These are phyloP conservation scores for Allolobophora icterica DNA, from an alignment of 2,888 invertebrate species.

Conservation along the genomic window DNA sequence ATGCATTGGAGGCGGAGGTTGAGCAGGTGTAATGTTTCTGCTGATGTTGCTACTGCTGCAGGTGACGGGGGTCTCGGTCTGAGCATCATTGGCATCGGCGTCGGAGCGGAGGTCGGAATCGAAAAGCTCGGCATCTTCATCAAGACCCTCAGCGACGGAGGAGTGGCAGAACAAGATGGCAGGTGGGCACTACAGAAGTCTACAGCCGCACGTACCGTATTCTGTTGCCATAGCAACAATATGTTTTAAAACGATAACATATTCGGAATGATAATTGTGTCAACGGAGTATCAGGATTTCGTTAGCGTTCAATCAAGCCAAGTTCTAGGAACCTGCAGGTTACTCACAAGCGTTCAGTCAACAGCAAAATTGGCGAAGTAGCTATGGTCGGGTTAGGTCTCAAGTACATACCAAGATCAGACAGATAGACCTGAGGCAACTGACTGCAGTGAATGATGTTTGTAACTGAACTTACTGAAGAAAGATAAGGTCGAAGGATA, in stretches of 20 bases:
- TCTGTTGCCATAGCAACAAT: neutral
- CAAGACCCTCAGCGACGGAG: conserved; percentile 94
- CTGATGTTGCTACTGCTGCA: conserved; percentile 47
- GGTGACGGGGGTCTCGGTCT: conserved; percentile 91
- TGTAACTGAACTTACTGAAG: too few species aligned
- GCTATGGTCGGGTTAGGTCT: neutral
- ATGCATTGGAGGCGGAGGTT: too few species aligned
- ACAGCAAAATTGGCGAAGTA: too few species aligned
- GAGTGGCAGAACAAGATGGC: conserved; percentile 89
- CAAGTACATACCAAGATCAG: neutral
- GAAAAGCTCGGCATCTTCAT: conserved; percentile 90
- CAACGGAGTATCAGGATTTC: neutral
- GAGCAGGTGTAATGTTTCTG: neutral
- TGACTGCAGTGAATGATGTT: too few species aligned
- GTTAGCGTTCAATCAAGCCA: too few species aligned
- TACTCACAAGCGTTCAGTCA: neutral
- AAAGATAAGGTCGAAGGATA: too few species aligned
- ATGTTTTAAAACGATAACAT: neutral
- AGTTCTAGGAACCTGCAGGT: too few species aligned
- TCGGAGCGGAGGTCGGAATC: conserved; percentile 93
- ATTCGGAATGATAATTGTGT: neutral
- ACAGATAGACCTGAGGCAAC: neutral
- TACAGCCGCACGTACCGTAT: neutral
- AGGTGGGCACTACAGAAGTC: conserved; percentile 68
- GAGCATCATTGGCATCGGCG: conserved; percentile 98